These are phyloP conservation scores for Acrocera orbiculus DNA, from an alignment of 2,888 invertebrate species.

Conservation along the genomic window DNA sequence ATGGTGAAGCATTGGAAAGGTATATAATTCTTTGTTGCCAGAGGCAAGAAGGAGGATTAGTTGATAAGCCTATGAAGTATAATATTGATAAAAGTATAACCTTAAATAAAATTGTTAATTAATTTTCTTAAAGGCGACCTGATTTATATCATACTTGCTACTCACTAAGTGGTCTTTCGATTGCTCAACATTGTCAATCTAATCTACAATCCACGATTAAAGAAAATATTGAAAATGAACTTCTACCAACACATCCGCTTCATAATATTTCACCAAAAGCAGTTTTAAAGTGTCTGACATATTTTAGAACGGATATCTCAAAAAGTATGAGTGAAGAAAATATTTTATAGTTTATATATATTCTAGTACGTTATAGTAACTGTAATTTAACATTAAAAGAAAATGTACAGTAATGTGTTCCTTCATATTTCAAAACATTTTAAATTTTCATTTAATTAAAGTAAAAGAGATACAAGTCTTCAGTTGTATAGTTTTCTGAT, in stretches of 20 bases:
- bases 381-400: no score
- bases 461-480: no score
- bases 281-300: slow-evolving; percentile 34
- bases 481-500: no score
- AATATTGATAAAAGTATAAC: slow-evolving; percentile 19
- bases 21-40: slow-evolving; percentile 91
- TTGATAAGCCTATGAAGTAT: slow-evolving; percentile 93
- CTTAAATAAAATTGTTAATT: background rate
- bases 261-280: slow-evolving; percentile 62
- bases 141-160: slow-evolving; percentile 98
- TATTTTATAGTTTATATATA: no score
- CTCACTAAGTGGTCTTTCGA: slow-evolving; percentile 79
- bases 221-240: slow-evolving; percentile 49
- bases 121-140: slow-evolving; percentile 40
- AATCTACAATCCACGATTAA: slow-evolving; percentile 37
- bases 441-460: no score
- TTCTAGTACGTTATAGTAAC: no score
- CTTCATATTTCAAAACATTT: no score
- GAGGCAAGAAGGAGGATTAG: slow-evolving; percentile 65
- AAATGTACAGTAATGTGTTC: no score
- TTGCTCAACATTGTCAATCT: slow-evolving; percentile 59
- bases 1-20: slow-evolving; percentile 80
- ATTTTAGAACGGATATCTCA: no score
- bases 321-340: no score
- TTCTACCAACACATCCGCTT: slow-evolving; percentile 61